phyloP scores from a whole-genome alignment of 2,797 vertebrate genomes.

The Leuciscus waleckii region DNA sequence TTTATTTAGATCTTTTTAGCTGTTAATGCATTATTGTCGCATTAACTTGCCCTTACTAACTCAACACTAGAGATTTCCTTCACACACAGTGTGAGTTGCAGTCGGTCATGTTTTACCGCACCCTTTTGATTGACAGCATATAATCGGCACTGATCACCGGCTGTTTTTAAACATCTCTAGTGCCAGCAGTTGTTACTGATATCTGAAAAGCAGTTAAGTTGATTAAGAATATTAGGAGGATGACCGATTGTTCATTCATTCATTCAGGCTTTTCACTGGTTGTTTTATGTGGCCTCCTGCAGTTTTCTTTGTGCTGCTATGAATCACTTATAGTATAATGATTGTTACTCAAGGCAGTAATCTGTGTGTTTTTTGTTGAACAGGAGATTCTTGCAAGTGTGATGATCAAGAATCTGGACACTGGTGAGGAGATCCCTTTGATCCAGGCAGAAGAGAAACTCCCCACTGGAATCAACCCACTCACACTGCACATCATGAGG shows the following conservation, averaged over 20 bases:
- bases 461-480: constrained; percentile 95
- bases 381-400: constrained; percentile 99
- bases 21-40: too few relatives aligned
- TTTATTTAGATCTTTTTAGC: too few relatives aligned
- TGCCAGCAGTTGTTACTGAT: background rate
- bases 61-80: too few relatives aligned
- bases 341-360: background rate
- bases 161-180: too few relatives aligned
- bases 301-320: background rate
- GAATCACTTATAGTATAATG: background rate
- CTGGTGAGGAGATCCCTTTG: constrained; percentile 97
- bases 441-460: constrained; percentile 98
- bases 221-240: too few relatives aligned
- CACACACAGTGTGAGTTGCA: too few relatives aligned
- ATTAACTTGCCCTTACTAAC: too few relatives aligned
- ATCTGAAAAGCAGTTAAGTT: background rate
- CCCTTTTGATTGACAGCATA: too few relatives aligned
- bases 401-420: constrained; percentile 99
- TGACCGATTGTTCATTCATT: background rate
- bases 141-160: too few relatives aligned
- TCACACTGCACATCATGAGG: constrained; percentile 98
- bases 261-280: background rate
- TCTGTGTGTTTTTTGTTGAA: constrained; percentile 13
- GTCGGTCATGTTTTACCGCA: too few relatives aligned
- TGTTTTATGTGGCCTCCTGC: constrained; percentile 7